Evolutionary conservation across 1,140 invertebrate species (phyloP), one percentile per base, ranked within the genome.

Genomic region (Tetragnatha versicolor): DNA sequence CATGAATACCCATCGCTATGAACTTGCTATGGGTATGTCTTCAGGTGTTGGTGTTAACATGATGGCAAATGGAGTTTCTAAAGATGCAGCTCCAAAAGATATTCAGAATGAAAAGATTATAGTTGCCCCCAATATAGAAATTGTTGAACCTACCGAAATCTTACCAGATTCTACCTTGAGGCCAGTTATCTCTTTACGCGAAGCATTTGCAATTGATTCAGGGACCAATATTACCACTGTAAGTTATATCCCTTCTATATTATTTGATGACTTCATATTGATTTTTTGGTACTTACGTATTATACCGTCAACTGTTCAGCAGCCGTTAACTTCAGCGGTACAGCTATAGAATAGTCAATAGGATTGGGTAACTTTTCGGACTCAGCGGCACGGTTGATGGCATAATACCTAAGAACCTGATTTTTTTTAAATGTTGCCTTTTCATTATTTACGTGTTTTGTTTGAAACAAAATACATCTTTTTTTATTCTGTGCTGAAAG

Each of bases 1-100:
- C 82, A 92, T 93, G 85, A 90, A 90, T 81, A 89, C 89, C 20
- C 91, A 92, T 84, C 89, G 88, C 82, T 86, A 88, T 45, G 90
- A 91, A 79, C 81, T 89, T 9, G 87, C 87, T 53, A 22, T 65
- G 22, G 63, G 70, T 9, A 45, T 58, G 25, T 22, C 35, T 3
- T 72, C 78, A n/a, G 79, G 69, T 20, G 51, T 80, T 29, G 33
- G 69, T 37, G 60, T 80, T 9, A 75, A 69, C 12, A 63, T 80
- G 2, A 63, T 80, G n/a, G 58, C 69, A 27, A 70, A 68, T 69
- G 63, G 73, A n/a, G 35, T 42, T 45, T 22, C 37, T 53, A 77
- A 58, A 58, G 27, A 53, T 53, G 20, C 73, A 42, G 14, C 5
- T 2, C 22, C 27, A 37, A 55, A 17, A 20, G 51, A 53, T 35